Evolutionary conservation across 1,140 invertebrate genomes (phyloP), one percentile per base, ranked within the genome.

Genomic region (Zaprionus kolodkinae): DNA sequence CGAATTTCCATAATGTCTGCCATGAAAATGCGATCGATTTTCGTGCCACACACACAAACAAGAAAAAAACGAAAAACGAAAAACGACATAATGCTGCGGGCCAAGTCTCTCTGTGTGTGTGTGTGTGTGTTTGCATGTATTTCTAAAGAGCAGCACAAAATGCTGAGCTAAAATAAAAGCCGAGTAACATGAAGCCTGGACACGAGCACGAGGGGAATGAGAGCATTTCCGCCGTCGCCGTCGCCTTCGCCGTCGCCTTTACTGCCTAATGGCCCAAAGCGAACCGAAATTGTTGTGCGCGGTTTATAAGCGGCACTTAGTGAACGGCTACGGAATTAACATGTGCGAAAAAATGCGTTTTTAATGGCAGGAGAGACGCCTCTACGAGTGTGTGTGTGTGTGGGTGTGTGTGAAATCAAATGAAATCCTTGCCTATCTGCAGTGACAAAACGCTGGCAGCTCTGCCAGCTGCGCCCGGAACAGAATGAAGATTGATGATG

Each of bases 1-100:
- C 85, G 79, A 89, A 89, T 89, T 89, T 89, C 85, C 85, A 89
- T 89, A 89, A 89, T 89, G 85, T 89, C 78, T 89, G 81, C 85
- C 81, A 89, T 89, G 85, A 89, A 89, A 89, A 89, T 89, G 81
- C 85, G 85, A 89, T 89, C 85, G 85, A 89, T 89, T 89, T 89
- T 89, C 78, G 70, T 81, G 21, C 21, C 21, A 21, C 21, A 21
- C 21, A 21, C 21, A 21, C 21, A 21, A 21, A 21, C 21, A 21
- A 21, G 21, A 21, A 21, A 21, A 21, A 21, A 21, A 21, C 21
- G 21, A 21, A 21, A 21, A 21, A 21, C 21, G 21, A 65, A 82
- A 73, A 72, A 83, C 62, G 67, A 69, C 74, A 85, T 76, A 89
- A 85, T 85, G 85, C 81, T 90, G 67, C 69, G 69, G 78, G 85